Percentiles rank a stretch among this genome's conserved stretches.
These are phyloP conservation scores for Catharus ustulatus DNA, from an alignment of 2,797 vertebrate genomes.

Conservation along the genomic window DNA sequence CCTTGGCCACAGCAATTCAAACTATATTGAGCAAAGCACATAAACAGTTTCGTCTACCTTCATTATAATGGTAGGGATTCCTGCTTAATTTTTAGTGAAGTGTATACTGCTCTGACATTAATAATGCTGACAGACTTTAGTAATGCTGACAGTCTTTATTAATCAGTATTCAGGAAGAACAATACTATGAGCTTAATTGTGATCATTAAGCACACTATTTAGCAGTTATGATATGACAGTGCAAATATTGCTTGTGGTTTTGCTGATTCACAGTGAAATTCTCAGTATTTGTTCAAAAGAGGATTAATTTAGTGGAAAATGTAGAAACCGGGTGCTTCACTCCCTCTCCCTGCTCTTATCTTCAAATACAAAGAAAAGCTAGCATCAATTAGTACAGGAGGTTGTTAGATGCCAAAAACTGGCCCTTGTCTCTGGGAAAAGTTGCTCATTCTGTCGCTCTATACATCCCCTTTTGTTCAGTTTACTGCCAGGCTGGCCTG, in stretches of 20 bases:
- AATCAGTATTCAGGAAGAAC: conserved; percentile 9
- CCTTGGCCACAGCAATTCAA: conserved; percentile 17
- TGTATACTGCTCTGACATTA: conserved; percentile 11
- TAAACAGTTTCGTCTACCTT: conserved; percentile 35
- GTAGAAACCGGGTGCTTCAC: not conserved
- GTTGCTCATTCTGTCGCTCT: not conserved
- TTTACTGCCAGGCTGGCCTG: not conserved
- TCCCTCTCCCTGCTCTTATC: not conserved
- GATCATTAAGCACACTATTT: not conserved
- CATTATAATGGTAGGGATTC: conserved; percentile 19
- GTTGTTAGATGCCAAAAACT: not conserved
- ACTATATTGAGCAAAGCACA: conserved; percentile 45
- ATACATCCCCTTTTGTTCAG: not conserved
- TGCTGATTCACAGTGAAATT: conserved; percentile 39
- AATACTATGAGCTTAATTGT: conserved; percentile 18
- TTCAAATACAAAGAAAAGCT: not conserved
- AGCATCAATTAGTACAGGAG: not conserved
- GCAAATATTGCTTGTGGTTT: conserved; percentile 23
- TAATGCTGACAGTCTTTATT: not conserved
- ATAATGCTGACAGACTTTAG: not conserved
- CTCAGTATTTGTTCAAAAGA: conserved; percentile 31
- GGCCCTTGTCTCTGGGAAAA: not conserved
- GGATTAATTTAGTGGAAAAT: not conserved
- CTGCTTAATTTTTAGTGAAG: conserved; percentile 30
- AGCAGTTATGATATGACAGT: conserved; percentile 35